phyloP scores from a whole-genome alignment of 2,888 invertebrate genomes.

The Leptopterna dolabrata region DNA sequence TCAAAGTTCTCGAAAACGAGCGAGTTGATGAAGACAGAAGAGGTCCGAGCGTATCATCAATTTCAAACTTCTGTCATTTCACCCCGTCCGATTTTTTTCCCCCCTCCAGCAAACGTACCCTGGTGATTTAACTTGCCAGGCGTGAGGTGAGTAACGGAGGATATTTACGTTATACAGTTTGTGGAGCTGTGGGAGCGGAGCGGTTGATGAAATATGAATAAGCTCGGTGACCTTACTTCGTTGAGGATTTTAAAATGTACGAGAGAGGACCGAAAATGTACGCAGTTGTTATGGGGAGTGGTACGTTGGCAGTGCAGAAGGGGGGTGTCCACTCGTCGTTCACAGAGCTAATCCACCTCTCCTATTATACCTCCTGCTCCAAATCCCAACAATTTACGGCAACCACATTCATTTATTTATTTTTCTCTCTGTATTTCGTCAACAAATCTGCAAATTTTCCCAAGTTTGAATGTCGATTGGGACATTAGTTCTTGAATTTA shows the following conservation, averaged over 20 bases:
- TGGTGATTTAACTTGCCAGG: neutral
- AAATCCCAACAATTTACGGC: neutral
- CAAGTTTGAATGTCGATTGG: neutral
- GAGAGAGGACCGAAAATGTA: neutral
- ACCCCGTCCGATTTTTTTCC: neutral
- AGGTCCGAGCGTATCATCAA: neutral
- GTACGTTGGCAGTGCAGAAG: neutral
- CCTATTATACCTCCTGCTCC: neutral
- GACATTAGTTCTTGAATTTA: neutral
- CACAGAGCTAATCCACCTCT: neutral
- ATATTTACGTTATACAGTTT: conserved; percentile 7
- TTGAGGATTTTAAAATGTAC: conserved; percentile 3
- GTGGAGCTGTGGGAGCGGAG: neutral
- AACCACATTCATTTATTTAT: neutral
- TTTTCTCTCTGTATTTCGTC: neutral
- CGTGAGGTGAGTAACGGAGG: neutral
- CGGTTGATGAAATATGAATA: conserved; percentile 2
- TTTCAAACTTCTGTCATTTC: neutral
- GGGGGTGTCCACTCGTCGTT: neutral
- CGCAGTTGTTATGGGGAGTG: neutral
- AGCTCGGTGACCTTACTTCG: conserved; percentile 1
- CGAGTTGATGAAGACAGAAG: neutral
- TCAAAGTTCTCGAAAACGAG: no score
- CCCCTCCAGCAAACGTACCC: neutral
- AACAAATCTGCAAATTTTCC: neutral